Evolutionary conservation across 2,797 vertebrate species (phyloP), one percentile per base, ranked within the genome.

Genomic region (Parambassis ranga): DNA sequence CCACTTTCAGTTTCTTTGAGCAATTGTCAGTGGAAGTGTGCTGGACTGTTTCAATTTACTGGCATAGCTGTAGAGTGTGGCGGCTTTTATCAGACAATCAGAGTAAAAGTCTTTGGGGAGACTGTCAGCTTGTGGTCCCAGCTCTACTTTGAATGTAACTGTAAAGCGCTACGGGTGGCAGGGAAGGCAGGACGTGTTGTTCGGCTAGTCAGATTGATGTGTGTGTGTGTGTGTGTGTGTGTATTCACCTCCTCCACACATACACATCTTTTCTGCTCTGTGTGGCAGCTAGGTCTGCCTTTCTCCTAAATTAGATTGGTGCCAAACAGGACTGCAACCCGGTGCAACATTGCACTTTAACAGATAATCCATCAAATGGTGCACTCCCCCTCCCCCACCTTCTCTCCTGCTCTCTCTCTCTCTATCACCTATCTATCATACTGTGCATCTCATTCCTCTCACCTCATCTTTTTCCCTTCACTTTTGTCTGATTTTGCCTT

Each of bases 311-410:
- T 90, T 83, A 86, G 76, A 87, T 84, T 79, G 66, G 61, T 72
- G 60, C 77, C 84, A 76, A 80, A 84, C 58, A 81, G 70, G 77
- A 84, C 78, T 84, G 81, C 79, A 81, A 71, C 73, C 70, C 38
- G 2, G 66, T 75, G 84, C 84, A 87, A 77, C 79, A 81, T 77
- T 57, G 49, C 80, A 77, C 79, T 86, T 87, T 67, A 83, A 65
- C 81, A 75, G 80, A 82, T 86, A 82, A 90, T 89, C 84, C 85
- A 83, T 89, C 81, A 86, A 56, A 65, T 18, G 30, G 22, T 59
- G 62, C 49, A 42, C 75, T 39, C 70, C 55, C 56, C 31, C 37
- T 2, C 53, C 50, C 22, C 27, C 33, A 9, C 20, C 7, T 1
- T 9, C 15, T 11, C 56, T 13, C 27, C 6, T 20, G 3, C 27